These are phyloP conservation scores for Lutjanus argentimaculatus DNA, from an alignment of 2,797 vertebrate species.

Conservation along the genomic window DNA sequence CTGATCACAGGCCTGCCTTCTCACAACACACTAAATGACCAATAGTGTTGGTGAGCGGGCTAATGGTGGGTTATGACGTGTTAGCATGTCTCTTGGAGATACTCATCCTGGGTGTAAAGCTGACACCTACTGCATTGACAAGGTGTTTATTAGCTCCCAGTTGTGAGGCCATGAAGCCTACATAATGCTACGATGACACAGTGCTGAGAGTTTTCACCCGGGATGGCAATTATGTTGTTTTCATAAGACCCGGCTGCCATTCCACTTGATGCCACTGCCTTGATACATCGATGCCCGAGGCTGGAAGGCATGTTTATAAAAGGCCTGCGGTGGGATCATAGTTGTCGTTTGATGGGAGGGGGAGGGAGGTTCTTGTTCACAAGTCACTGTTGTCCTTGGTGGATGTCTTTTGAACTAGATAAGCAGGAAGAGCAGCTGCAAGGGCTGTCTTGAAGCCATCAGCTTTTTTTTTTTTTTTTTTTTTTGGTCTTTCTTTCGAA, in stretches of 20 bases:
- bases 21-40: constrained; percentile 63
- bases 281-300: constrained; percentile 39
- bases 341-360: constrained; percentile 51
- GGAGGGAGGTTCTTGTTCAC: constrained; percentile 28
- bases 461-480: not conserved
- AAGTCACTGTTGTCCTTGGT: constrained; percentile 56
- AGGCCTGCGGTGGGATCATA: constrained; percentile 49
- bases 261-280: constrained; percentile 52
- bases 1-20: constrained; percentile 53
- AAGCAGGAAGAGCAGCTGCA: constrained; percentile 34
- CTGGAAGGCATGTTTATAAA: constrained; percentile 53
- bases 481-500: not conserved
- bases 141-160: constrained; percentile 85
- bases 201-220: constrained; percentile 55
- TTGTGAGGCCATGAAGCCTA: constrained; percentile 58
- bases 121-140: constrained; percentile 74
- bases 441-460: constrained; percentile 12
- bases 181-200: constrained; percentile 54
- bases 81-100: constrained; percentile 69
- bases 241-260: constrained; percentile 40
- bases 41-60: constrained; percentile 42
- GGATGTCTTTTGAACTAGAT: constrained; percentile 44
- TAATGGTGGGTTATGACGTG: constrained; percentile 62
- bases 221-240: constrained; percentile 76
- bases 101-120: constrained; percentile 68